phyloP scores from a whole-genome alignment of 2,888 invertebrate species.

The Diloba caeruleocephala region DNA sequence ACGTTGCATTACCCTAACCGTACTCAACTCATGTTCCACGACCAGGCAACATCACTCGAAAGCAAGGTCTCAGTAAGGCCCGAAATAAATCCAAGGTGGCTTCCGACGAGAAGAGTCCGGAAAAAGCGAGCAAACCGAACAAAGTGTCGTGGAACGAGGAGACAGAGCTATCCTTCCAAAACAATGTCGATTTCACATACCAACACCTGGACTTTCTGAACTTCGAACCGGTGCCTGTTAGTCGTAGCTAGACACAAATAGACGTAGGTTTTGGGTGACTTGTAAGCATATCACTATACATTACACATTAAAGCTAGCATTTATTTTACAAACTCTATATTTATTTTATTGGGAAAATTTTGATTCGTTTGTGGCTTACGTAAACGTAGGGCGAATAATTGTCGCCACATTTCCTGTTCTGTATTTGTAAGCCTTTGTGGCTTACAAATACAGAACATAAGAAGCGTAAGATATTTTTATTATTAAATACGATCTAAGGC shows the following conservation, averaged over 20 bases:
- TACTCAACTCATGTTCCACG: constrained; percentile 33
- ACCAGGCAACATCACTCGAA: constrained; percentile 81
- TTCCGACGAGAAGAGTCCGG: constrained; percentile 70
- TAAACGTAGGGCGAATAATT: constrained; percentile 2
- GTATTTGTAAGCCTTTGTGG: constrained; percentile 7
- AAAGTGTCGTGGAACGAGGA: constrained; percentile 73
- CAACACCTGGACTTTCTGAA: constrained; percentile 80
- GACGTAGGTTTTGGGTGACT: constrained; percentile 44
- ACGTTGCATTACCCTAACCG: constrained; percentile 1
- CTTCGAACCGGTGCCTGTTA: constrained; percentile 84
- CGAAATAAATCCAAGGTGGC: constrained; percentile 67
- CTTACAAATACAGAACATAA: no score
- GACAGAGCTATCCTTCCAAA: constrained; percentile 55
- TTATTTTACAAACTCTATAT: no score
- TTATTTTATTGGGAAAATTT: background rate
- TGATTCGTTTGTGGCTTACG: no score
- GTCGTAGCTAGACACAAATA: constrained; percentile 58
- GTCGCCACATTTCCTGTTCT: background rate
- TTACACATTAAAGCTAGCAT: no score
- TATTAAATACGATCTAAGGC: constrained; percentile 10
- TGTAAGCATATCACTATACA: constrained; percentile 53
- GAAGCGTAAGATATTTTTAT: background rate
- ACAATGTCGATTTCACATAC: constrained; percentile 66
- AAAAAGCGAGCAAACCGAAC: constrained; percentile 58
- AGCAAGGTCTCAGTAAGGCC: constrained; percentile 73